Percentiles rank a stretch among this genome's conserved stretches.
Evolutionary conservation across 2,888 invertebrate species (phyloP).

Genomic region (Mythimna lalbum): DNA sequence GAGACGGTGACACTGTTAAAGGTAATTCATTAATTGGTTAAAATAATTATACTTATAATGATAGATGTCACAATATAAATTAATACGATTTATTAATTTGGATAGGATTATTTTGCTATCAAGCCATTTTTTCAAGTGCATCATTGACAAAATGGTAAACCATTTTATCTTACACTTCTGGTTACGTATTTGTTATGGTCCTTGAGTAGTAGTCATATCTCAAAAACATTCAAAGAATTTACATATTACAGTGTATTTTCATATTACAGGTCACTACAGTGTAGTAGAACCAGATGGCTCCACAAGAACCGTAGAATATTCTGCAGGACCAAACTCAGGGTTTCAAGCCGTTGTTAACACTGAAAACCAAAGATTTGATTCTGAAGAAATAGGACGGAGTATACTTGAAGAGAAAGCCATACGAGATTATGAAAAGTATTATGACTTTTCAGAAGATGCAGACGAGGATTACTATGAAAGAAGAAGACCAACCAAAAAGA

Average conservation of each 20-base stretch:
- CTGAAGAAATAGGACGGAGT: constrained; percentile 62
- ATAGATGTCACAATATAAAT: too few relatives aligned
- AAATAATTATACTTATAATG: too few relatives aligned
- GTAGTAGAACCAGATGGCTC: constrained; percentile 93
- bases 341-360: constrained; percentile 91
- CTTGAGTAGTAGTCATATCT: too few relatives aligned
- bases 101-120: too few relatives aligned
- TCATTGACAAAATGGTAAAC: too few relatives aligned
- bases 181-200: too few relatives aligned
- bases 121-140: too few relatives aligned
- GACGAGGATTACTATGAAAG: constrained; percentile 77
- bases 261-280: constrained; percentile 91
- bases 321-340: constrained; percentile 90
- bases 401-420: constrained; percentile 79
- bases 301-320: constrained; percentile 91
- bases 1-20: constrained; percentile 91
- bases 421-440: constrained; percentile 82
- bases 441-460: constrained; percentile 80
- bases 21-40: constrained; percentile 72
- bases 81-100: too few relatives aligned
- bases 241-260: constrained; percentile 1
- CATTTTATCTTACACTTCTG: too few relatives aligned
- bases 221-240: too few relatives aligned
- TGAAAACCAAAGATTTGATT: constrained; percentile 74
- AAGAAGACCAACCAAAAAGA: constrained; percentile 74